Evolutionary conservation across 2,113 vertebrate species (phyloP), one percentile per base, ranked within the genome.

Genomic region (Tricholaema leucomelas): DNA sequence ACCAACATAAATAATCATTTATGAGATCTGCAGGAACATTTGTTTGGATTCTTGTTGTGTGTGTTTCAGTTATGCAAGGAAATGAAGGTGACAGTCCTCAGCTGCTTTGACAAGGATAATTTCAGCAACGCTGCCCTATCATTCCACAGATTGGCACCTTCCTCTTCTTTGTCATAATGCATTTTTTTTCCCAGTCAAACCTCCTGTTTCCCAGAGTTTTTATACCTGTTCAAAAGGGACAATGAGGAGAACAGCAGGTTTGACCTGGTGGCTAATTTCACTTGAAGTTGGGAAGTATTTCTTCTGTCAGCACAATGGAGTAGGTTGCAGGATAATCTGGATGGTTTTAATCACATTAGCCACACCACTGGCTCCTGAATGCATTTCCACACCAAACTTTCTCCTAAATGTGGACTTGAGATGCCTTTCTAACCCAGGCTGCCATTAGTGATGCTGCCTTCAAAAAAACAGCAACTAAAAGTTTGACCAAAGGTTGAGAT

Each of bases 61-160:
- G 75, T 95, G 81, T 75, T 95, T 91, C 78, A 60, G 74, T 91
- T 93, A 85, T 82, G 75, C 89, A 93, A 85, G 85, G 87, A 77
- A 92, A 87, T 55, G 79, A 92, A 91, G 1, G 19, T 91, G 95
- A 88, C 89, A 87, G 70, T 93, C 72, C 76, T 91, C 44, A 15
- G 52, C 77, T 92, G 72, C 85, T 94, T 91, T 91, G 92, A 91
- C 19, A 18, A 74, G 81, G 89, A 92, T 95, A 87, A 92, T 91
- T 95, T 94, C 87, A 91, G 95, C 89, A 94, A 87, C 81, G 21
- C 35, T 95, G 75, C 85, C 91, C 78, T 82, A 42, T 86, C 88
- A 63, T 94, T 94, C 78, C 58, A 77, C 81, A 83, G 72, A 80
- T 94, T 87, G 84, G 71, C 84, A 87, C 75, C 61, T 95, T 96